These are phyloP conservation scores for Orthosia incerta DNA, from an alignment of 2,888 invertebrate genomes.

Conservation along the genomic window DNA sequence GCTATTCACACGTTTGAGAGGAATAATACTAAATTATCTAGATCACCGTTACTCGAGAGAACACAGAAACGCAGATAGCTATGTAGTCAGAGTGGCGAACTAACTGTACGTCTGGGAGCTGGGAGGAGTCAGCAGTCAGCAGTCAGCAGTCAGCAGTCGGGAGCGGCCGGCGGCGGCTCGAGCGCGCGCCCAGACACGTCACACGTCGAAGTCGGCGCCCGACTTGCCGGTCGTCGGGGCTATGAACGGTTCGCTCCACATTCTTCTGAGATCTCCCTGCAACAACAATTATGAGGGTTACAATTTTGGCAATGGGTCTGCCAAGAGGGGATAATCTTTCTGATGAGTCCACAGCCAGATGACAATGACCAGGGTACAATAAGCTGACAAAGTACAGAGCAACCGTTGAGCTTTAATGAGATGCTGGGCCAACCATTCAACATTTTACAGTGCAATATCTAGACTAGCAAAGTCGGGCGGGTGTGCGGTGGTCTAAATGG, in stretches of 20 bases:
- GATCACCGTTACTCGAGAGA: slow-evolving; percentile 47
- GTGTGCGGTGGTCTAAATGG: too few relatives aligned
- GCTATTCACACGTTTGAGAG: slow-evolving; percentile 57
- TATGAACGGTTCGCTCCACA: slow-evolving; percentile 99
- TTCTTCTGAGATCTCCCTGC: slow-evolving; percentile 98
- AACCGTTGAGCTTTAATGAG: too few relatives aligned
- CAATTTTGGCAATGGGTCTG: not conserved
- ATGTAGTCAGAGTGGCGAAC: slow-evolving; percentile 37
- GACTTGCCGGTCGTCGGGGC: slow-evolving; percentile 94
- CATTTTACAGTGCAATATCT: too few relatives aligned
- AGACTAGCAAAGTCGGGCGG: too few relatives aligned
- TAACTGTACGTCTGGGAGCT: slow-evolving; percentile 49
- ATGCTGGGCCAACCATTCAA: not conserved
- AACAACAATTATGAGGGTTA: not conserved
- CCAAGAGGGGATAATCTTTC: not conserved
- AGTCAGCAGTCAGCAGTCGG: not conserved
- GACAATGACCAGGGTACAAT: too few relatives aligned
- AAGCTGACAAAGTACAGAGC: too few relatives aligned
- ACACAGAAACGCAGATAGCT: slow-evolving; percentile 49
- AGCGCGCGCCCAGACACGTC: slow-evolving; percentile 69
- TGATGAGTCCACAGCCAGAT: not conserved
- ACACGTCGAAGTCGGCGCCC: slow-evolving; percentile 89
- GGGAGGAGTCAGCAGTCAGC: too few relatives aligned
- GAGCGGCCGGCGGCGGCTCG: slow-evolving; percentile 19
- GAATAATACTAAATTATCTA: slow-evolving; percentile 57